Percentiles rank a stretch among this genome's conserved stretches.
Evolutionary conservation across 2,888 invertebrate genomes (phyloP).

Genomic region (Ligdia adustata): DNA sequence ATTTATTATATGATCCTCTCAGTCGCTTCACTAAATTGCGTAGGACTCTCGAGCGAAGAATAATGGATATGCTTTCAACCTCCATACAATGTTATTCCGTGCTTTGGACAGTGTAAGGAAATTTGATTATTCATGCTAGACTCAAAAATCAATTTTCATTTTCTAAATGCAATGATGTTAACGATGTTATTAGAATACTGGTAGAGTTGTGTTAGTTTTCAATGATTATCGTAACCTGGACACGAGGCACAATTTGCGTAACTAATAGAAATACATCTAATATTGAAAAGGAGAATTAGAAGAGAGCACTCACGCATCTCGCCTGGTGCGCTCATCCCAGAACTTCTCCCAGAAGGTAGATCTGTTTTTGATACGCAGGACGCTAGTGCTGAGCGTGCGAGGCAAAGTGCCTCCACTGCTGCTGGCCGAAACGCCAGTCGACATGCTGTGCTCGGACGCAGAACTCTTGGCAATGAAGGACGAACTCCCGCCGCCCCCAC

Average conservation of each 20-base stretch:
- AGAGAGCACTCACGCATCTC: conserved; percentile 86
- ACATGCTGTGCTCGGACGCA: conserved; percentile 80
- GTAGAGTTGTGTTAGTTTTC: too few species aligned
- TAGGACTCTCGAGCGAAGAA: conserved; percentile 1
- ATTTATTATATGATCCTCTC: conserved; percentile 27
- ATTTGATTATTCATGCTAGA: too few species aligned
- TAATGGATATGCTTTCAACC: background rate
- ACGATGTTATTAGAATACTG: too few species aligned
- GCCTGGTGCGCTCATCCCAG: conserved; percentile 87
- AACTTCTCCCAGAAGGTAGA: conserved; percentile 94
- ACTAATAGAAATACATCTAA: too few species aligned
- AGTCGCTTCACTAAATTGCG: conserved; percentile 8
- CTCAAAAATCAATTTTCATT: too few species aligned
- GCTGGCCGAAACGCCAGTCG: conserved; percentile 76
- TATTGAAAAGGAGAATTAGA: background rate
- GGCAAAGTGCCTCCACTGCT: conserved; percentile 82
- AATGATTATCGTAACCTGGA: too few species aligned
- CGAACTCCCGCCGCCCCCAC: conserved; percentile 56
- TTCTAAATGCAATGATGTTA: too few species aligned
- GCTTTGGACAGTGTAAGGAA: too few species aligned
- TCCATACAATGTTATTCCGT: background rate
- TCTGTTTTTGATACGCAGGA: conserved; percentile 90
- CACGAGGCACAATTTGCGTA: too few species aligned
- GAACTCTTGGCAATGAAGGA: conserved; percentile 74
- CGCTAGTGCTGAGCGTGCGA: conserved; percentile 91